Conservation (phyloP, 2,888 invertebrate genomes). For the Parascotia fuliginaria region DNA sequence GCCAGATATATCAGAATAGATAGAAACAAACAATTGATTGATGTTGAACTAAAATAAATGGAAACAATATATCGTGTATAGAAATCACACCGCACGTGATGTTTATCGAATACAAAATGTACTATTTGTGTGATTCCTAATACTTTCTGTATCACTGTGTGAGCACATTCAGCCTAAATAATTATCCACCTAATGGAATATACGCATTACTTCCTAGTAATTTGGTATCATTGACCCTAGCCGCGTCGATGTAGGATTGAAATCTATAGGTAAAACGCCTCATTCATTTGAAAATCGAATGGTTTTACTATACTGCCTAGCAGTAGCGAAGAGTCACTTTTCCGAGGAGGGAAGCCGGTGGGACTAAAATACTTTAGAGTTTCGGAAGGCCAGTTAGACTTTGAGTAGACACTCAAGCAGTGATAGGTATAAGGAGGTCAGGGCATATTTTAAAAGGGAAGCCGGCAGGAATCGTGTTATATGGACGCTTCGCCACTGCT, state of each 20-base stretch:
- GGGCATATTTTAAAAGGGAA: no score
- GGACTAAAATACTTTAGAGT: no score
- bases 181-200: conserved; percentile 21
- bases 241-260: background rate
- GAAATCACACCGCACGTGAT: conserved; percentile 1
- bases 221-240: background rate
- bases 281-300: no score
- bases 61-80: conserved; percentile 1
- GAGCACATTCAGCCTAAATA: conserved; percentile 16
- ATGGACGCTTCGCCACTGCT: no score
- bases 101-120: conserved; percentile 13
- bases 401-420: no score
- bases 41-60: background rate
- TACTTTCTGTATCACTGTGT: conserved; percentile 7
- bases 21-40: background rate
- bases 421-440: no score
- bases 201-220: background rate
- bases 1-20: background rate
- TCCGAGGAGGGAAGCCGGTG: no score
- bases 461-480: no score
- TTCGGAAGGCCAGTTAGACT: no score
- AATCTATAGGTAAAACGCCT: no score
- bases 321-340: no score
- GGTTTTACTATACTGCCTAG: no score
- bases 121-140: conserved; percentile 9